Evolutionary conservation across 2,113 vertebrate species (phyloP).

Genomic region (Mastomys coucha): DNA sequence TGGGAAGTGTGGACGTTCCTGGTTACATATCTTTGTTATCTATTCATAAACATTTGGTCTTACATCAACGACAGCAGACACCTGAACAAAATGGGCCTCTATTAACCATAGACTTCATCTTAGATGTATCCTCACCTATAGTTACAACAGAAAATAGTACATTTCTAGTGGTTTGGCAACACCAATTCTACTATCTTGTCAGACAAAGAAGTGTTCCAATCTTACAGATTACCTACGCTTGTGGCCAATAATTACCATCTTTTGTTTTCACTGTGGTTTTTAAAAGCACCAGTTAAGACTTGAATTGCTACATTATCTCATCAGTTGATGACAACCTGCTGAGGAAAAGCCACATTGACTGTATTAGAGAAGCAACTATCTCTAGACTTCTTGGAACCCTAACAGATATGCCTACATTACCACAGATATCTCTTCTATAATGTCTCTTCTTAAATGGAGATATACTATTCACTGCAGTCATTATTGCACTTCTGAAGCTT

Average conservation of each 20-base stretch:
- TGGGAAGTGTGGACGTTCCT: not conserved
- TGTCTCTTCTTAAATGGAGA: not conserved
- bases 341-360: not conserved
- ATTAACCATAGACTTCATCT: not conserved
- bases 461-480: not conserved
- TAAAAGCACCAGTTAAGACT: not conserved
- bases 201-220: not conserved
- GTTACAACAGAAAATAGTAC: not conserved
- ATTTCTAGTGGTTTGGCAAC: not conserved
- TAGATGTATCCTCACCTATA: not conserved
- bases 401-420: not conserved
- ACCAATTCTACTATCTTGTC: not conserved
- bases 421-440: not conserved
- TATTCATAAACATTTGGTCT: not conserved
- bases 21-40: not conserved
- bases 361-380: not conserved
- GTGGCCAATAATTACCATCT: not conserved
- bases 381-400: not conserved
- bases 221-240: not conserved
- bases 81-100: not conserved
- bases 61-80: not conserved
- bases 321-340: not conserved
- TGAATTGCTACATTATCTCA: not conserved
- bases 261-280: not conserved
- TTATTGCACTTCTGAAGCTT: not conserved